These are phyloP conservation scores for Tachypleus tridentatus DNA, from an alignment of 1,140 invertebrate species.

Conservation along the genomic window DNA sequence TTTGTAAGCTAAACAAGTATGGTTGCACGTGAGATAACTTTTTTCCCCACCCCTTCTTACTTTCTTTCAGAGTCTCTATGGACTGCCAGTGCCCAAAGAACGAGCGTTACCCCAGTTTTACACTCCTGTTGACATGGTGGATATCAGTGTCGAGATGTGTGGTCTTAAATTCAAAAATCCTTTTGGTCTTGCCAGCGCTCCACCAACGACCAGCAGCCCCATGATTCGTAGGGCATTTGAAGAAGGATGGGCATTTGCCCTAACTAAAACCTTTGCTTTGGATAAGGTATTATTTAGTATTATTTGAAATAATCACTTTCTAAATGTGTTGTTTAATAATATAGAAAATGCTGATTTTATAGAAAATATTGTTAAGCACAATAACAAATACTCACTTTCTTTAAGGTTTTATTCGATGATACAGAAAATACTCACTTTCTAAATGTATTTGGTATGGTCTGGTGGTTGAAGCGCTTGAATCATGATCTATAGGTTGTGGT, in stretches of 20 bases:
- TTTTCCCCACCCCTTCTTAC: too few species aligned
- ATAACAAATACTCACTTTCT: too few species aligned
- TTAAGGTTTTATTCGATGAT: too few species aligned
- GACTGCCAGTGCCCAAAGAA: slow-evolving; percentile 44
- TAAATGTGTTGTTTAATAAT: not conserved
- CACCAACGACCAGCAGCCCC: slow-evolving; percentile 81
- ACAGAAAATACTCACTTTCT: too few species aligned
- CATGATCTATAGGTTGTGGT: too few species aligned
- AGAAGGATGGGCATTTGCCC: slow-evolving; percentile 89
- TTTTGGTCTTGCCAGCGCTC: slow-evolving; percentile 92
- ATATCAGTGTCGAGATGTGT: slow-evolving; percentile 81
- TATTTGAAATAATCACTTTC: not conserved
- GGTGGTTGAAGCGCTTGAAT: too few species aligned
- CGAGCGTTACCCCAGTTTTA: slow-evolving; percentile 78
- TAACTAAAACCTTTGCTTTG: slow-evolving; percentile 91
- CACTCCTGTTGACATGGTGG: slow-evolving; percentile 85
- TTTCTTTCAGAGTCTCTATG: slow-evolving; percentile 40
- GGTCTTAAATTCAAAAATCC: slow-evolving; percentile 92
- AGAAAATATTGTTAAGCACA: too few species aligned
- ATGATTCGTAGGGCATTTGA: slow-evolving; percentile 93
- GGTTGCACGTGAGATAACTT: too few species aligned
- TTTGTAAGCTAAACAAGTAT: too few species aligned
- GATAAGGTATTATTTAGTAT: slow-evolving; percentile 57
- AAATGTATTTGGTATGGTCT: too few species aligned
- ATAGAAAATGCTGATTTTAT: too few species aligned